Percentiles rank a stretch among this genome's conserved stretches.
Conservation (phyloP, 2,797 vertebrate species). For the Pseudomugil gertrudae region DNA sequence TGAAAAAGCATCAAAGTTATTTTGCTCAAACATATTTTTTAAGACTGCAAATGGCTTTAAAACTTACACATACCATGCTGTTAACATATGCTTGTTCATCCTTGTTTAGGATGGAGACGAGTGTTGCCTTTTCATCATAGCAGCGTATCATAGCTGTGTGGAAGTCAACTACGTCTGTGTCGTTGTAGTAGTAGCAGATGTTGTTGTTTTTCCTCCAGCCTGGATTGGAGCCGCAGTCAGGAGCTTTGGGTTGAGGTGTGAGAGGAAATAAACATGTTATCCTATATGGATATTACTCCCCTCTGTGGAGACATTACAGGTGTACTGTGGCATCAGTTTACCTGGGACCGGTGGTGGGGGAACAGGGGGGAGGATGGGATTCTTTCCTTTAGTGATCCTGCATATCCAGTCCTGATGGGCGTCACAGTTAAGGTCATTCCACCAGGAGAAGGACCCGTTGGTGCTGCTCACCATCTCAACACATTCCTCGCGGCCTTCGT, state of each 20-base stretch:
- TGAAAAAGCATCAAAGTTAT: conserved; percentile 30
- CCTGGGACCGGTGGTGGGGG: conserved; percentile 75
- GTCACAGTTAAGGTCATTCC: conserved; percentile 85
- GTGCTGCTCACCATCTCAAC: conserved; percentile 82
- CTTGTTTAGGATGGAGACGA: conserved; percentile 75
- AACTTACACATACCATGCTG: conserved; percentile 69
- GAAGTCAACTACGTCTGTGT: conserved; percentile 82
- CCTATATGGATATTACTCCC: neutral
- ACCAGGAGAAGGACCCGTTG: conserved; percentile 76
- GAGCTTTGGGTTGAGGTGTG: conserved; percentile 59
- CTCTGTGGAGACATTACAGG: neutral
- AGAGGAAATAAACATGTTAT: neutral
- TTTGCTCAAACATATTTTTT: neutral
- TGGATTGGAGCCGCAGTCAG: conserved; percentile 79
- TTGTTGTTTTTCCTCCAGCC: conserved; percentile 82
- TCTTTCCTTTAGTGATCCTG: conserved; percentile 77
- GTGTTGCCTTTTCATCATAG: conserved; percentile 70
- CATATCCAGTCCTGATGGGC: conserved; percentile 86
- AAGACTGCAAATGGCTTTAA: neutral
- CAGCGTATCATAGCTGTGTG: conserved; percentile 67
- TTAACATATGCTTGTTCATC: conserved; percentile 79
- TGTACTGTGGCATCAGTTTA: conserved; percentile 14
- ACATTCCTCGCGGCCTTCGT: conserved; percentile 81
- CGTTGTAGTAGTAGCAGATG: conserved; percentile 85
- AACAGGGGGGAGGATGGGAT: conserved; percentile 72